These are phyloP conservation scores for Apodemia zela DNA, from an alignment of 2,888 invertebrate species.

Conservation along the genomic window DNA sequence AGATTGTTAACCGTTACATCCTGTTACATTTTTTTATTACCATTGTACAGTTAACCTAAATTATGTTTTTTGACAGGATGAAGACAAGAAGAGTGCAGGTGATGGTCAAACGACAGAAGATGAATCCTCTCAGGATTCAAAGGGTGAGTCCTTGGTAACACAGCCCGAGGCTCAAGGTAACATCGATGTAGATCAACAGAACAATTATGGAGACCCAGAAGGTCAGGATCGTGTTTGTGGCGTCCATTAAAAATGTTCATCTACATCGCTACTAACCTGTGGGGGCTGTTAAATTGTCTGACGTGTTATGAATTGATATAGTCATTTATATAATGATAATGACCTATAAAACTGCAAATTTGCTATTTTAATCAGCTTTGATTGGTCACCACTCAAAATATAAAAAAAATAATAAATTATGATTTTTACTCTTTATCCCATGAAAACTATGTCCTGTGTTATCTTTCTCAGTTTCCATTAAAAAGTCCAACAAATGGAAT, in stretches of 20 bases:
- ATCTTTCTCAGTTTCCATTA: too few species aligned
- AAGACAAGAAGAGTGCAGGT: constrained; percentile 72
- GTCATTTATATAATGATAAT: not conserved
- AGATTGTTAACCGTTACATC: too few species aligned
- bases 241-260: constrained; percentile 50
- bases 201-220: constrained; percentile 39
- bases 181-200: constrained; percentile 65
- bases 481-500: too few species aligned
- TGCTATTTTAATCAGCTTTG: too few species aligned
- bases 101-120: constrained; percentile 75
- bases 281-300: constrained; percentile 35
- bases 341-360: too few species aligned
- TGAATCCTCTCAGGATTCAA: constrained; percentile 77
- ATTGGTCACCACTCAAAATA: too few species aligned
- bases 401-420: too few species aligned
- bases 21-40: too few species aligned
- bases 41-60: too few species aligned
- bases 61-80: constrained; percentile 52
- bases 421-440: too few species aligned
- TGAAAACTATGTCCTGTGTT: too few species aligned
- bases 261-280: constrained; percentile 67
- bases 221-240: constrained; percentile 49
- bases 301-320: not conserved
- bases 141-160: constrained; percentile 62
- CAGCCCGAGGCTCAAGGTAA: constrained; percentile 59